These are phyloP conservation scores for Maniola jurtina DNA, from an alignment of 1,140 invertebrate species.

Conservation along the genomic window DNA sequence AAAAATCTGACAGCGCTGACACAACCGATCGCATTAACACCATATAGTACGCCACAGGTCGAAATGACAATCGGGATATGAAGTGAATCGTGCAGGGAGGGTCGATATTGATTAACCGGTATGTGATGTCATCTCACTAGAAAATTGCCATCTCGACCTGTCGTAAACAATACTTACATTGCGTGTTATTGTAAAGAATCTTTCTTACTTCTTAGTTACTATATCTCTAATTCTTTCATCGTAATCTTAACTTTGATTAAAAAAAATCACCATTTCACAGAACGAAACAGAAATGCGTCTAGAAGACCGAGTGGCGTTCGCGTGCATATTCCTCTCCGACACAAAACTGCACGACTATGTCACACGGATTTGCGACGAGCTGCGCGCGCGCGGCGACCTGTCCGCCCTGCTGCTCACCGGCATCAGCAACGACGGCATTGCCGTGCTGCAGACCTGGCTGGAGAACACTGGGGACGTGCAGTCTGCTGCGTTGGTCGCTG, in stretches of 20 bases:
- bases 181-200: no score
- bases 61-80: no score
- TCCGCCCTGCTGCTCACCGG: constrained; percentile 87
- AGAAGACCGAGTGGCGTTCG: constrained; percentile 95
- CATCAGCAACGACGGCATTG: constrained; percentile 83
- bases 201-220: no score
- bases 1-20: neutral
- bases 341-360: constrained; percentile 89
- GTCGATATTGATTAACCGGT: no score
- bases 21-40: no score
- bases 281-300: constrained; percentile 90
- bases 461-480: constrained; percentile 96
- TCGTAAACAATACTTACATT: no score
- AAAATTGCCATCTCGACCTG: no score
- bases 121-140: no score
- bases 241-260: no score
- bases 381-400: constrained; percentile 89
- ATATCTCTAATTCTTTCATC: no score
- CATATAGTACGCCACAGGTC: no score
- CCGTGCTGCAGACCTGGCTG: constrained; percentile 92
- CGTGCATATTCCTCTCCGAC: constrained; percentile 93
- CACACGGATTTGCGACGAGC: constrained; percentile 82
- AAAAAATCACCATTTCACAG: constrained; percentile 57
- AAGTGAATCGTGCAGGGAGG: no score
- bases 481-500: constrained; percentile 90